A percentile compares a stretch with the other conserved stretches of the same genome.
Evolutionary conservation across 2,888 invertebrate genomes (phyloP).

Genomic region (Graphium colonna): DNA sequence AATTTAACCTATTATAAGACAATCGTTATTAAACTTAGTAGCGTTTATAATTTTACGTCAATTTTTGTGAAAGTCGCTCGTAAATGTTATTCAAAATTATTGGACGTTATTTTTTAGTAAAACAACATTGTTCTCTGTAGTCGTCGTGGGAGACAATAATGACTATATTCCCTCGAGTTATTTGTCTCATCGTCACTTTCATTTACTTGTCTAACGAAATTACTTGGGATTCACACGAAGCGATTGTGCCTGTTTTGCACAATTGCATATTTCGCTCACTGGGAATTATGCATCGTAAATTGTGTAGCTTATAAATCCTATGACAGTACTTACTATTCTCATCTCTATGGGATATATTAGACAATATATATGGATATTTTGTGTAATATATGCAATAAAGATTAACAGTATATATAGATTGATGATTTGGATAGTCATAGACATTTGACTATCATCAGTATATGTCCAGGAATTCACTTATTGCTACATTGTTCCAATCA

Average conservation of each 20-base stretch:
- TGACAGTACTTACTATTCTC: too few species aligned
- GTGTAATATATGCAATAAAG: too few species aligned
- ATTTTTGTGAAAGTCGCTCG: constrained; percentile 34
- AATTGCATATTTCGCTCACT: constrained; percentile 3
- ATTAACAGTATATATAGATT: too few species aligned
- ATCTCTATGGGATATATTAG: background rate
- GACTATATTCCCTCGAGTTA: constrained; percentile 55
- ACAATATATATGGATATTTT: too few species aligned
- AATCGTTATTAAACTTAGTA: constrained; percentile 25
- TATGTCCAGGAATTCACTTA: too few species aligned
- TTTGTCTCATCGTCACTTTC: constrained; percentile 62
- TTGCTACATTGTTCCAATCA: too few species aligned
- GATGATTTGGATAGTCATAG: too few species aligned
- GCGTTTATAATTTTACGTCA: too few species aligned
- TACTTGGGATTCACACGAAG: constrained; percentile 40
- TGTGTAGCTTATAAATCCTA: background rate
- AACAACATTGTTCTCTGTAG: constrained; percentile 40
- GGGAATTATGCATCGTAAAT: background rate
- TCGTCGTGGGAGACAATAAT: constrained; percentile 69
- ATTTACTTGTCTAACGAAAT: constrained; percentile 46
- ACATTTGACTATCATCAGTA: too few species aligned
- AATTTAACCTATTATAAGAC: background rate
- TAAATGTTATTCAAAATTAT: constrained; percentile 41
- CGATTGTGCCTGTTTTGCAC: constrained; percentile 15
- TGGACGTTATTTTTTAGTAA: constrained; percentile 50